Percentiles rank a stretch among this genome's conserved stretches.
These are phyloP conservation scores for Myotis yumanensis DNA, from an alignment of 2,113 vertebrate species.

Conservation along the genomic window DNA sequence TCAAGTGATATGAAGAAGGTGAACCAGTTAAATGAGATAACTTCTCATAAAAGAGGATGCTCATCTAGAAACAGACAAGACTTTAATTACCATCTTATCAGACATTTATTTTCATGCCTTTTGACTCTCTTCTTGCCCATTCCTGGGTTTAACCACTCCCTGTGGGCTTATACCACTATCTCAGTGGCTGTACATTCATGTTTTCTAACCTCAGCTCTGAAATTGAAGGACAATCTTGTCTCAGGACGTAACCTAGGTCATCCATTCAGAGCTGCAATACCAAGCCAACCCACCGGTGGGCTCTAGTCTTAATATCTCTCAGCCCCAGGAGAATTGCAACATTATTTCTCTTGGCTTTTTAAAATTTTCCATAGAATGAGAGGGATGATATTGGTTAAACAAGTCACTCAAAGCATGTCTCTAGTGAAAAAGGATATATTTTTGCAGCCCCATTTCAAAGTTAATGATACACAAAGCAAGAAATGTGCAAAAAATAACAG, in stretches of 20 bases:
- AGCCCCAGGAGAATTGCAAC: not conserved
- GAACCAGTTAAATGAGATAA: not conserved
- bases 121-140: not conserved
- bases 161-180: not conserved
- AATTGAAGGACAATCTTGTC: not conserved
- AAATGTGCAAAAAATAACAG: slow-evolving; percentile 66
- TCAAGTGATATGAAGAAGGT: not conserved
- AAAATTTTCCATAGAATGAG: not conserved
- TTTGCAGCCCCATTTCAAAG: slow-evolving; percentile 52
- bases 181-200: not conserved
- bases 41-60: not conserved
- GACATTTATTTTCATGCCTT: not conserved
- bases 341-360: not conserved
- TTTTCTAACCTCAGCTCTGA: not conserved
- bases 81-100: not conserved
- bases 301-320: not conserved
- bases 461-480: slow-evolving; percentile 67
- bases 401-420: slow-evolving; percentile 22
- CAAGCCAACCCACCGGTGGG: not conserved
- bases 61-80: not conserved
- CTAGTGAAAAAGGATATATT: not conserved
- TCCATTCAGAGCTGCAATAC: not conserved
- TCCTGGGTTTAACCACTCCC: not conserved
- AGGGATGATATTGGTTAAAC: not conserved
- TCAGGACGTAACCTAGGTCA: not conserved